Evolutionary conservation across 2,888 invertebrate species (phyloP).

Genomic region (Drosophila gaucha): DNA sequence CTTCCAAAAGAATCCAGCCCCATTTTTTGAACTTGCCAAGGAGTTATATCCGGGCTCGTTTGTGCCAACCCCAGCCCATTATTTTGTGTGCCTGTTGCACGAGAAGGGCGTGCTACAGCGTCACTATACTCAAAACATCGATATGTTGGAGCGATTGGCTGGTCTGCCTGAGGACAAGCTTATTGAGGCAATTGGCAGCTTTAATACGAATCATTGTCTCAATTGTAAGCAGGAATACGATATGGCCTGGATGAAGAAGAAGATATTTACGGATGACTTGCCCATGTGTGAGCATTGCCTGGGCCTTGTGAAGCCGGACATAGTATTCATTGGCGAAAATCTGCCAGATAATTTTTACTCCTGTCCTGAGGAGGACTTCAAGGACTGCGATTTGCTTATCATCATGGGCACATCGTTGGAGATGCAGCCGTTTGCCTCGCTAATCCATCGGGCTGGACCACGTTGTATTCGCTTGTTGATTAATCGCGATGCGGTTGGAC

Average conservation of each 20-base stretch:
- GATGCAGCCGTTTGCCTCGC: slow-evolving; percentile 97
- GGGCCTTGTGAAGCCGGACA: slow-evolving; percentile 96
- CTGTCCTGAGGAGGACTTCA: slow-evolving; percentile 90
- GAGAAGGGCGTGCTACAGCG: slow-evolving; percentile 92
- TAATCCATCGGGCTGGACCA: slow-evolving; percentile 90
- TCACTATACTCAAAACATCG: slow-evolving; percentile 96
- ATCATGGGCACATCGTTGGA: slow-evolving; percentile 97
- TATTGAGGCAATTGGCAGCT: slow-evolving; percentile 98
- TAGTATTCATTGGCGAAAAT: slow-evolving; percentile 97
- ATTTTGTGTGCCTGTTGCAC: slow-evolving; percentile 93
- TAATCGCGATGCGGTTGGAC: slow-evolving; percentile 92
- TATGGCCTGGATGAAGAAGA: slow-evolving; percentile 94
- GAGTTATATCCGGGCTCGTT: slow-evolving; percentile 94
- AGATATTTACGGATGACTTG: slow-evolving; percentile 89
- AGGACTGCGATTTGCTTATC: slow-evolving; percentile 94
- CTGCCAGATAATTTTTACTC: slow-evolving; percentile 92
- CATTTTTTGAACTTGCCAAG: slow-evolving; percentile 96
- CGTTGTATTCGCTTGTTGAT: slow-evolving; percentile 93
- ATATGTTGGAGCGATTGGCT: slow-evolving; percentile 94
- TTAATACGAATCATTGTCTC: slow-evolving; percentile 94
- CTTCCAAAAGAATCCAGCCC: slow-evolving; percentile 94
- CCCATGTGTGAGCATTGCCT: slow-evolving; percentile 92
- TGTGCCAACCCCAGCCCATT: slow-evolving; percentile 95
- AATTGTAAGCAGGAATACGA: slow-evolving; percentile 89
- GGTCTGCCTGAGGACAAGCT: slow-evolving; percentile 93